phyloP scores from a whole-genome alignment of 2,797 vertebrate species.

The Sciaenops ocellatus region DNA sequence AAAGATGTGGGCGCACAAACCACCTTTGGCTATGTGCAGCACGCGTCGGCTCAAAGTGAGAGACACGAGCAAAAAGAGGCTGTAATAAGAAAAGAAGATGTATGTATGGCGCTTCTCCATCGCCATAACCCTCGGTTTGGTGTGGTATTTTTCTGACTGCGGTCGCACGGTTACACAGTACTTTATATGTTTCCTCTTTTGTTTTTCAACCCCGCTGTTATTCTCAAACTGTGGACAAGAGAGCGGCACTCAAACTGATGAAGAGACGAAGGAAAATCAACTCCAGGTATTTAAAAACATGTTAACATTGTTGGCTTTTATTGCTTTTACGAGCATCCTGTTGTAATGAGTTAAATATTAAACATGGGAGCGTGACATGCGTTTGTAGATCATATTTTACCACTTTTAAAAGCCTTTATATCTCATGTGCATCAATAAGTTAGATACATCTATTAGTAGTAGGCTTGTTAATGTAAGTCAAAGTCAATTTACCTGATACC shows the following conservation, averaged over 20 bases:
- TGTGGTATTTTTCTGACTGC: constrained; percentile 80
- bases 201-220: constrained; percentile 39
- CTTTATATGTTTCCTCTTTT: constrained; percentile 65
- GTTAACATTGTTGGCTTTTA: not conserved
- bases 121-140: constrained; percentile 65
- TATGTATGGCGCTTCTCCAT: constrained; percentile 68
- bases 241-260: constrained; percentile 81
- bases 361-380: not conserved
- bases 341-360: not conserved
- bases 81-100: constrained; percentile 69
- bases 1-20: constrained; percentile 45
- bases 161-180: constrained; percentile 66
- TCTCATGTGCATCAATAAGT: not conserved
- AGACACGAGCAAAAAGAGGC: not conserved
- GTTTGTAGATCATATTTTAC: not conserved
- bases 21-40: not conserved
- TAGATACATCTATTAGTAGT: not conserved
- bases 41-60: not conserved
- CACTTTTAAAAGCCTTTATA: not conserved
- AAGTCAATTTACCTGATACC: not conserved
- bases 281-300: constrained; percentile 62
- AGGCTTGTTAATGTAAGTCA: not conserved
- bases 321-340: not conserved
- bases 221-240: constrained; percentile 60
- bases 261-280: constrained; percentile 24